Evolutionary conservation across 92 coral and sea anemone species (phyloP).

Genomic region (Metridium senile): DNA sequence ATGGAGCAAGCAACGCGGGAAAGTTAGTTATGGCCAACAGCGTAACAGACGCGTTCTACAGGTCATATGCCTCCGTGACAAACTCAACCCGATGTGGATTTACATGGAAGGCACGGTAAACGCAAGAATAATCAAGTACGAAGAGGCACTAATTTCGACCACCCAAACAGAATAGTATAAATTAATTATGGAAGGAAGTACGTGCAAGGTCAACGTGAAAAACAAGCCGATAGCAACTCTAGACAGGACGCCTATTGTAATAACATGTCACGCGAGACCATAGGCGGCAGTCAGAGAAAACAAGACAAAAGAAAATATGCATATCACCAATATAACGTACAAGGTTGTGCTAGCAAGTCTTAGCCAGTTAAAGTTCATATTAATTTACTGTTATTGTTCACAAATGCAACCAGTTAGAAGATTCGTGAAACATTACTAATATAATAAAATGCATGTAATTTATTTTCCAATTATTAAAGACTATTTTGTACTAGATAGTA

Average conservation of each 20-base stretch:
- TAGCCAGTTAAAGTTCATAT: too few relatives aligned
- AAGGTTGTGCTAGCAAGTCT: too few relatives aligned
- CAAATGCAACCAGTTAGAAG: too few relatives aligned
- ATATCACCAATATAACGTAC: not conserved
- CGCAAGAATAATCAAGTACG: constrained; percentile 12
- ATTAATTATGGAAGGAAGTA: not conserved
- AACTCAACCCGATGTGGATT: constrained; percentile 13
- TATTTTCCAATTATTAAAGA: too few relatives aligned
- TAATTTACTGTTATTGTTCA: too few relatives aligned
- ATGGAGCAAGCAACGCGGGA: not conserved
- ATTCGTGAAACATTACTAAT: too few relatives aligned
- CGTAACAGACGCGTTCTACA: constrained; percentile 3
- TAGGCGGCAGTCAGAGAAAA: constrained; percentile 3
- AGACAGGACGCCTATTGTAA: constrained; percentile 2
- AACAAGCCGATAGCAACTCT: constrained; percentile 7
- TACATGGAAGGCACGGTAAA: not conserved
- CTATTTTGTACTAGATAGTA: too few relatives aligned
- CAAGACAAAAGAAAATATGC: not conserved
- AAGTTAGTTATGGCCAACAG: not conserved
- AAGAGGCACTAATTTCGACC: not conserved
- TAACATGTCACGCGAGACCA: constrained; percentile 7
- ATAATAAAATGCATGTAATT: too few relatives aligned
- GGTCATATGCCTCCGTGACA: not conserved
- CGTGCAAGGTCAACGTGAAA: constrained; percentile 10
- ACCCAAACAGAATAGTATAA: constrained; percentile 18